These are phyloP conservation scores for Plectropomus leopardus DNA, from an alignment of 2,113 vertebrate species.

Conservation along the genomic window DNA sequence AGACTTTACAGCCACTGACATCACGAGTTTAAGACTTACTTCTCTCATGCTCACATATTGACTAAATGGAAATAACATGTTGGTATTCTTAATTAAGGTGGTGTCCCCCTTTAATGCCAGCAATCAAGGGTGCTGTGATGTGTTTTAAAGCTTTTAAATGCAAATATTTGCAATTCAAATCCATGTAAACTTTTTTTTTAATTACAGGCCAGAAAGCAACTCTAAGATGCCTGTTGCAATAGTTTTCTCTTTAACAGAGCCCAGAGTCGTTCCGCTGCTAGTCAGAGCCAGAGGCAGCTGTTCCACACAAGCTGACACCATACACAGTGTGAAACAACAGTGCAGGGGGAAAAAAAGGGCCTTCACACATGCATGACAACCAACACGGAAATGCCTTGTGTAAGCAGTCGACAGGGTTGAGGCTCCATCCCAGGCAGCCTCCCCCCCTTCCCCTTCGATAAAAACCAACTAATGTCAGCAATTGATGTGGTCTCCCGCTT, in stretches of 20 bases:
- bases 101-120: neutral
- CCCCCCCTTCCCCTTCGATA: slow-evolving; percentile 51
- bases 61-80: too few species aligned
- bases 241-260: slow-evolving; percentile 9
- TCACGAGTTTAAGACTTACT: too few species aligned
- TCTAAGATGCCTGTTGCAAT: slow-evolving; percentile 8
- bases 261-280: slow-evolving; percentile 33
- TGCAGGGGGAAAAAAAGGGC: slow-evolving; percentile 15
- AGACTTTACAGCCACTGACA: too few species aligned
- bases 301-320: slow-evolving; percentile 69
- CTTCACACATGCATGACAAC: slow-evolving; percentile 70
- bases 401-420: slow-evolving; percentile 65
- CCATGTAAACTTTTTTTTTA: neutral
- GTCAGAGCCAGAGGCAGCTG: slow-evolving; percentile 66
- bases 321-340: slow-evolving; percentile 65
- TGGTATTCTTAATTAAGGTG: too few species aligned
- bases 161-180: neutral
- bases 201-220: neutral
- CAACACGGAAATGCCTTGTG: slow-evolving; percentile 74
- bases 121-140: neutral
- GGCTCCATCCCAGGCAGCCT: slow-evolving; percentile 49
- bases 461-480: slow-evolving; percentile 71
- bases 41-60: too few species aligned
- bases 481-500: slow-evolving; percentile 64
- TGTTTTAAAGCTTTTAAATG: neutral